Evolutionary conservation across 2,113 vertebrate species (phyloP).

Genomic region (Nerophis lumbriciformis): DNA sequence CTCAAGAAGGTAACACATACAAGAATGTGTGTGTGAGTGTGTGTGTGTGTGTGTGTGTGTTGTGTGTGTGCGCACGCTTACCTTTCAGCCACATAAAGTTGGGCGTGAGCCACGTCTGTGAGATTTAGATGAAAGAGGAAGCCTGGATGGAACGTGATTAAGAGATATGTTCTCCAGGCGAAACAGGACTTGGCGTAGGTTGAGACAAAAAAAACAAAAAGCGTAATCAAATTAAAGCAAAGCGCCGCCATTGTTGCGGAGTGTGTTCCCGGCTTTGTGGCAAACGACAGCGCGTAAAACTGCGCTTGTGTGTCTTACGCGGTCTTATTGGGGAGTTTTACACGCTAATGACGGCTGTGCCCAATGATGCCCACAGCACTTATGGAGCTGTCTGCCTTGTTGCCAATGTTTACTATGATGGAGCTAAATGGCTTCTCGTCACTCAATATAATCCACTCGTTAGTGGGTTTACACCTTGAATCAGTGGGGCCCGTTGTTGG

Average conservation of each 20-base stretch:
- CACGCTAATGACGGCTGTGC: conserved; percentile 62
- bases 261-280: conserved; percentile 53
- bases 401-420: conserved; percentile 67
- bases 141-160: conserved; percentile 75
- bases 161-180: conserved; percentile 74
- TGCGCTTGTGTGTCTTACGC: conserved; percentile 30
- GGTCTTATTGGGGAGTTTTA: conserved; percentile 55
- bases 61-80: conserved; percentile 11
- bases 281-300: conserved; percentile 52
- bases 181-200: conserved; percentile 74
- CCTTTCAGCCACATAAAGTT: conserved; percentile 69
- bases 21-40: conserved; percentile 28
- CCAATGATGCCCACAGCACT: conserved; percentile 66
- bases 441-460: too few relatives aligned
- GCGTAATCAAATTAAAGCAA: conserved; percentile 75
- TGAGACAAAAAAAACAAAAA: conserved; percentile 57
- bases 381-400: conserved; percentile 63
- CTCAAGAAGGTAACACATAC: too few relatives aligned
- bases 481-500: too few relatives aligned
- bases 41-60: conserved; percentile 30
- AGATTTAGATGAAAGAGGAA: conserved; percentile 73
- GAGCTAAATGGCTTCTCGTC: conserved; percentile 47
- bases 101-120: conserved; percentile 69
- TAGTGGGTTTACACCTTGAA: too few relatives aligned
- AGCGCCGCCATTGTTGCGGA: conserved; percentile 64